Evolutionary conservation across 2,888 invertebrate species (phyloP).

Genomic region (Melitaea athalia): DNA sequence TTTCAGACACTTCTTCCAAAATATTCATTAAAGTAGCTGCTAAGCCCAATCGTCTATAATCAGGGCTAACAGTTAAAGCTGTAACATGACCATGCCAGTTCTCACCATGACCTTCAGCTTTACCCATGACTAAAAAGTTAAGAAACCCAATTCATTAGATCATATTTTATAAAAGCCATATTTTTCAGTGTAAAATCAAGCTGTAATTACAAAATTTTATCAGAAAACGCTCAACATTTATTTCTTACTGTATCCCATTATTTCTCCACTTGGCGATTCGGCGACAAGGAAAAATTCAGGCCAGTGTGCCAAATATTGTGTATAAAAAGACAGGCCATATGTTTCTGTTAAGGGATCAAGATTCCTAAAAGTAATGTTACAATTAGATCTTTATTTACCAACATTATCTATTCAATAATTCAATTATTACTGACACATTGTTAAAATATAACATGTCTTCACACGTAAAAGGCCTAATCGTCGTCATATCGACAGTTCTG

Average conservation of each 20-base stretch:
- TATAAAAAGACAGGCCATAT: slow-evolving; percentile 96
- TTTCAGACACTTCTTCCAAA: slow-evolving; percentile 97
- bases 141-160: neutral
- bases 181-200: too few relatives aligned
- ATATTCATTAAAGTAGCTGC: slow-evolving; percentile 97
- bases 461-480: slow-evolving; percentile 94
- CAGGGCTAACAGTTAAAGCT: slow-evolving; percentile 97
- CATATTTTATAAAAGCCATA: neutral
- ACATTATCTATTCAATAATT: slow-evolving; percentile 20
- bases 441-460: slow-evolving; percentile 97
- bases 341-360: slow-evolving; percentile 99
- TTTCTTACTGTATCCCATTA: slow-evolving; percentile 97
- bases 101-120: slow-evolving; percentile 97
- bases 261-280: slow-evolving; percentile 96
- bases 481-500: slow-evolving; percentile 87
- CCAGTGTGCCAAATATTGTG: slow-evolving; percentile 99
- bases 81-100: slow-evolving; percentile 99
- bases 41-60: slow-evolving; percentile 94
- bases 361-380: slow-evolving; percentile 85
- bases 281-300: slow-evolving; percentile 99
- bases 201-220: neutral
- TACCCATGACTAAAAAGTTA: slow-evolving; percentile 94
- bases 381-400: slow-evolving; percentile 8
- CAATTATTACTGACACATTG: slow-evolving; percentile 89
- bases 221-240: neutral